Percentiles rank a stretch among this genome's conserved stretches.
Evolutionary conservation across 2,113 vertebrate genomes (phyloP).

Genomic region (Malurus elegans): DNA sequence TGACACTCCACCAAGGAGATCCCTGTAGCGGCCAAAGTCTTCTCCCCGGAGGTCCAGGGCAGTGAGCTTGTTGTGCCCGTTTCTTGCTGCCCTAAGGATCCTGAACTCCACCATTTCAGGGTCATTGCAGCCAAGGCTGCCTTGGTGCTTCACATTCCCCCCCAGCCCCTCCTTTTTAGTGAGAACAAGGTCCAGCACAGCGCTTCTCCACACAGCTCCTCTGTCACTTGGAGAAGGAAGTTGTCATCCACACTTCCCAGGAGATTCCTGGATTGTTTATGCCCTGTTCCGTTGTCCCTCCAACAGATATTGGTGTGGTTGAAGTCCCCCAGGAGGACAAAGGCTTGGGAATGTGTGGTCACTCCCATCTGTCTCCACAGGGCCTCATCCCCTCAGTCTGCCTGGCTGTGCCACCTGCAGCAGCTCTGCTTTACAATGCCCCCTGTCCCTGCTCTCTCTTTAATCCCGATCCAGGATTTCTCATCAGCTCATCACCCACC

Average conservation of each 20-base stretch:
- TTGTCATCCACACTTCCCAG: not conserved
- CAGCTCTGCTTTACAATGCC: accelerated
- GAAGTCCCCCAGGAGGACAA: accelerated
- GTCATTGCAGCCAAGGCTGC: not conserved
- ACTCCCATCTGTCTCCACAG: not conserved
- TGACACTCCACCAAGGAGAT: not conserved
- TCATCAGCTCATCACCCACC: not conserved
- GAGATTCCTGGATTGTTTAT: no score
- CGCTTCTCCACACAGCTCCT: not conserved
- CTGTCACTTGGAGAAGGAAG: not conserved
- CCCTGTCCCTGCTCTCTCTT: not conserved
- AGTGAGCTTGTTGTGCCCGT: not conserved
- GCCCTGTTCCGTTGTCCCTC: not conserved
- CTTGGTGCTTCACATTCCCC: not conserved
- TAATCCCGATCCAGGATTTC: not conserved
- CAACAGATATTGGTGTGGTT: not conserved
- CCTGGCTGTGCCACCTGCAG: not conserved
- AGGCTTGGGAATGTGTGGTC: not conserved
- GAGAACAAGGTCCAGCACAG: not conserved
- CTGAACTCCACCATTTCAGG: not conserved
- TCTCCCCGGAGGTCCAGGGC: no score
- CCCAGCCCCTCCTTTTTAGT: not conserved
- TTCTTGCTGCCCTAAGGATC: not conserved
- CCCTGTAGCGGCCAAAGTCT: not conserved
- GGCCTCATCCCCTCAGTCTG: not conserved